These are phyloP conservation scores for Latrodectus hesperus DNA, from an alignment of 2,888 invertebrate genomes.

Conservation along the genomic window DNA sequence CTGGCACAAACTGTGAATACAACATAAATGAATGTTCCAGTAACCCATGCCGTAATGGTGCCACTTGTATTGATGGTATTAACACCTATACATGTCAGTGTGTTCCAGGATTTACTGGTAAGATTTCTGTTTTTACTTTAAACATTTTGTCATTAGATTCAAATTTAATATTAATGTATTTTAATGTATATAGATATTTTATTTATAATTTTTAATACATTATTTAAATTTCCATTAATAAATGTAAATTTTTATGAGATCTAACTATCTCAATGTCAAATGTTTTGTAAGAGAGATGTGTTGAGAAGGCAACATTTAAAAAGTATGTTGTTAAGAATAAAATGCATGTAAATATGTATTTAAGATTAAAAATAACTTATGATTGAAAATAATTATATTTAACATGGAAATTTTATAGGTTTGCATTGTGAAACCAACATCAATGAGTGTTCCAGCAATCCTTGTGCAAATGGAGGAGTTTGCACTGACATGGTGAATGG, in stretches of 20 bases:
- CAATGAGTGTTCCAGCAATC: constrained; percentile 88
- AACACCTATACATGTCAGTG: constrained; percentile 95
- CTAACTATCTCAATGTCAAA: too few relatives aligned
- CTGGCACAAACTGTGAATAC: constrained; percentile 92
- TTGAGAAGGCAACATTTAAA: too few relatives aligned
- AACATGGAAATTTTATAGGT: constrained; percentile 81
- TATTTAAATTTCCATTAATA: not conserved
- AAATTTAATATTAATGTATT: not conserved
- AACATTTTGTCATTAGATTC: not conserved
- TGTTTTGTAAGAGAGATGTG: too few relatives aligned
- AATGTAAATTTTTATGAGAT: too few relatives aligned
- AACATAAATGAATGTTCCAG: constrained; percentile 96
- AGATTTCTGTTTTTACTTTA: not conserved
- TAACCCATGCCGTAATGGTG: constrained; percentile 94
- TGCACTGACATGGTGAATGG: constrained; percentile 96
- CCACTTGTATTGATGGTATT: constrained; percentile 92
- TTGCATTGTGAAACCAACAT: constrained; percentile 92
- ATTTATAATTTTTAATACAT: not conserved
- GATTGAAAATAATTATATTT: too few relatives aligned
- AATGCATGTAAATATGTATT: too few relatives aligned
- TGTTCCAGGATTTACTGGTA: constrained; percentile 89
- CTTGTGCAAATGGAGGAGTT: constrained; percentile 81
- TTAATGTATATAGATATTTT: not conserved
- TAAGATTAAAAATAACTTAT: too few relatives aligned
- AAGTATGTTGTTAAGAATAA: too few relatives aligned